These are phyloP conservation scores for Xerus rutilus DNA, from an alignment of 2,797 vertebrate genomes.

Conservation along the genomic window DNA sequence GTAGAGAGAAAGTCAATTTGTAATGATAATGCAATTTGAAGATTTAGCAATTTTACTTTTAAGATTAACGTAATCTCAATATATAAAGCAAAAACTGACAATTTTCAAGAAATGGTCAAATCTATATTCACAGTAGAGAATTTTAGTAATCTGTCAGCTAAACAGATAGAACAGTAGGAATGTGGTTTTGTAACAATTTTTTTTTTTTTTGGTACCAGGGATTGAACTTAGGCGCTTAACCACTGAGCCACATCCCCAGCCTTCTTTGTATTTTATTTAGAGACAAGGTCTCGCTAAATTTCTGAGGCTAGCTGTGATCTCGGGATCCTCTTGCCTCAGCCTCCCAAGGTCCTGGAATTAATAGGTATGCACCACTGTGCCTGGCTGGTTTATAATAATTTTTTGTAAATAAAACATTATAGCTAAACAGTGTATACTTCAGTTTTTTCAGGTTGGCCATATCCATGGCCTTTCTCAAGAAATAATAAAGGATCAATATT, in stretches of 20 bases:
- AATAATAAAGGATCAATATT: slow-evolving; percentile 25
- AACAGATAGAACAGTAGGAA: background rate
- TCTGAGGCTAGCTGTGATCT: too few species aligned
- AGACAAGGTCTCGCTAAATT: too few species aligned
- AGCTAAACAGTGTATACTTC: background rate
- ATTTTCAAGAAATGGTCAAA: slow-evolving; percentile 5
- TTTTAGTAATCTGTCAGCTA: slow-evolving; percentile 34
- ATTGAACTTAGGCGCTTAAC: too few species aligned
- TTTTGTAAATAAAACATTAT: background rate
- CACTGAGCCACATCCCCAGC: too few species aligned
- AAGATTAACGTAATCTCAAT: background rate
- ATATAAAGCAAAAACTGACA: slow-evolving; percentile 33
- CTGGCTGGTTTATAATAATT: too few species aligned
- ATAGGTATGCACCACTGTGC: too few species aligned
- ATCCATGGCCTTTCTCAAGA: background rate
- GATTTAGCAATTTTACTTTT: slow-evolving; percentile 24
- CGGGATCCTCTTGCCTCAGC: too few species aligned
- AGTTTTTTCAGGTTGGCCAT: slow-evolving; percentile 9
- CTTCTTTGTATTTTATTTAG: too few species aligned
- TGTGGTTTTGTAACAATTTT: background rate
- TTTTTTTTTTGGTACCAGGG: too few species aligned
- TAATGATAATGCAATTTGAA: background rate
- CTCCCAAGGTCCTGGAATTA: too few species aligned
- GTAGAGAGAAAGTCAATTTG: background rate
- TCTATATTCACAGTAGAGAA: slow-evolving; percentile 20